phyloP scores from a whole-genome alignment of 2,113 vertebrate genomes.

The Pluvianellus socialis region DNA sequence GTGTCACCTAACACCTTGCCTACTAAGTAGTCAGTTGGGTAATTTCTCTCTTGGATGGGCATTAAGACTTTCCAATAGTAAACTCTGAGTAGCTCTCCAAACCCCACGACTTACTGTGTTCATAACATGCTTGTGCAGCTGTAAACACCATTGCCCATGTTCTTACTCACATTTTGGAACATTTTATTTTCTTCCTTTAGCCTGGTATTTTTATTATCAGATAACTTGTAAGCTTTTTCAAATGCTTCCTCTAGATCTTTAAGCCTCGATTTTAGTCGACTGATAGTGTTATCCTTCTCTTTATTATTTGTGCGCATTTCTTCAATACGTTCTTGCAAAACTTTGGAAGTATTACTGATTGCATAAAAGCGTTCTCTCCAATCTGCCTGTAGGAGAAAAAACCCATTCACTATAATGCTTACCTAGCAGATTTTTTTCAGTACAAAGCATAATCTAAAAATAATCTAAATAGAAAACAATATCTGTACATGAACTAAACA shows the following conservation, averaged over 20 bases:
- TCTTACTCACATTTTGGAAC: slow-evolving; percentile 89
- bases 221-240: slow-evolving; percentile 82
- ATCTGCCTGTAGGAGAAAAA: slow-evolving; percentile 73
- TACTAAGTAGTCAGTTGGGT: background rate
- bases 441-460: background rate
- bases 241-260: slow-evolving; percentile 84
- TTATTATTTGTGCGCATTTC: slow-evolving; percentile 81
- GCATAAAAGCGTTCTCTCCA: slow-evolving; percentile 85
- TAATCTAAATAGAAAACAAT: background rate
- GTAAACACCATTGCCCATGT: rapidly evolving
- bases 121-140: rapidly evolving
- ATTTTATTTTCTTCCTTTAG: slow-evolving; percentile 87
- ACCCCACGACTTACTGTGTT: background rate
- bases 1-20: background rate
- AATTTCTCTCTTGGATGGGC: background rate
- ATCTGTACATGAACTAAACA: rapidly evolving
- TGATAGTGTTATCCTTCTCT: slow-evolving; percentile 84
- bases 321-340: slow-evolving; percentile 85
- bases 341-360: slow-evolving; percentile 75
- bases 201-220: slow-evolving; percentile 83
- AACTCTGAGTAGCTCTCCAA: background rate
- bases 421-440: background rate
- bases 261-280: slow-evolving; percentile 76
- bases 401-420: background rate
- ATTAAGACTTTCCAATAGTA: background rate